phyloP scores from a whole-genome alignment of 2,113 vertebrate species.

The Protomyctophum bolini region DNA sequence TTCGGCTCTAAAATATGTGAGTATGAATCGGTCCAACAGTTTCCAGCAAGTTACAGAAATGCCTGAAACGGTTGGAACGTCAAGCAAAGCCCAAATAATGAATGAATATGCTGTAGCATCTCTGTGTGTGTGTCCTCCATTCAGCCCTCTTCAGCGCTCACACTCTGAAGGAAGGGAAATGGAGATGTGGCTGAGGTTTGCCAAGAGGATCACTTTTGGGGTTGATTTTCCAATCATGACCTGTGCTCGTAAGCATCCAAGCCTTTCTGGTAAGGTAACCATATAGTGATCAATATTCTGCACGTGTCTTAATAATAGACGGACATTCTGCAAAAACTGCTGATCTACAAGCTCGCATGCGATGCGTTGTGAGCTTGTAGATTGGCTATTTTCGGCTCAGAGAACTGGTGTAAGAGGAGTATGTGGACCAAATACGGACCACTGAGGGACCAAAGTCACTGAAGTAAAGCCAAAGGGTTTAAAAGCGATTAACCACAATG shows the following conservation, averaged over 20 bases:
- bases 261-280: slow-evolving; percentile 20
- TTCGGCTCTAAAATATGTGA: too few species aligned
- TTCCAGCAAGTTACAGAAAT: too few species aligned
- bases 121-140: slow-evolving; percentile 1
- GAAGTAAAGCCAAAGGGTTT: too few species aligned
- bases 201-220: slow-evolving; percentile 30
- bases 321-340: not conserved
- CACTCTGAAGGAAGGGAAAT: slow-evolving; percentile 1
- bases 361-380: too few species aligned
- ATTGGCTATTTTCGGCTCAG: too few species aligned
- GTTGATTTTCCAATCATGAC: slow-evolving; percentile 31
- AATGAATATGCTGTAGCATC: slow-evolving; percentile 26
- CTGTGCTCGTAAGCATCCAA: slow-evolving; percentile 34
- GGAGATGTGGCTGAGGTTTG: slow-evolving; percentile 7
- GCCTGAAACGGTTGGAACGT: not conserved
- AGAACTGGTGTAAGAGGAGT: too few species aligned
- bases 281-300: not conserved
- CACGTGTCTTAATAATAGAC: too few species aligned
- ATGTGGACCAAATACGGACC: too few species aligned
- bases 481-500: not conserved
- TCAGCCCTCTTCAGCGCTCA: slow-evolving; percentile 20
- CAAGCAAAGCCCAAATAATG: slow-evolving; percentile 12
- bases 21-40: too few species aligned
- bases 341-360: not conserved
- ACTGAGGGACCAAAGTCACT: too few species aligned